Percentiles rank a stretch among this genome's conserved stretches.
Conservation (phyloP, 1,140 invertebrate genomes). For the Triops cancriformis region DNA sequence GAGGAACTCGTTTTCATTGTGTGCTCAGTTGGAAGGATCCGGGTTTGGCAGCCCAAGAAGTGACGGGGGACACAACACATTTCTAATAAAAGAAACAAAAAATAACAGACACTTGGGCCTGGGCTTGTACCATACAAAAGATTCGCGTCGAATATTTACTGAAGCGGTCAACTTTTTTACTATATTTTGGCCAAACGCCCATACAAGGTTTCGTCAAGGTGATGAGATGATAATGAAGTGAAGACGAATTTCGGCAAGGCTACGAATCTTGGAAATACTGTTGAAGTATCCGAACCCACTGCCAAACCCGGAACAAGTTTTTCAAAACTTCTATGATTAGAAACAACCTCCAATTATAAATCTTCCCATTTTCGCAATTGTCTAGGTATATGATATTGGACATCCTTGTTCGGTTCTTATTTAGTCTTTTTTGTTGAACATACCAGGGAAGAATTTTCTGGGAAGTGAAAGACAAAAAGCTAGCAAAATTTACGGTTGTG, state of each 20-base stretch:
- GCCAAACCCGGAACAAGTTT: not conserved
- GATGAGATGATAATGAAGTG: not conserved
- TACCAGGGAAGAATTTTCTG: no score
- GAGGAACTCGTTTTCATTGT: not conserved
- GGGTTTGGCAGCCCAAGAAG: not conserved
- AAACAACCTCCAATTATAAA: no score
- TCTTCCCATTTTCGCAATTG: no score
- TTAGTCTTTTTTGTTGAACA: no score
- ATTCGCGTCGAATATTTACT: conserved; percentile 1
- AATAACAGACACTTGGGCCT: not conserved
- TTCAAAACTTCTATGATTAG: not conserved
- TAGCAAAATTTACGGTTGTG: not conserved
- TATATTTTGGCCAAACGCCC: not conserved
- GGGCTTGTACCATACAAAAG: not conserved
- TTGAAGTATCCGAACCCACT: not conserved
- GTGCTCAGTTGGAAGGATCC: not conserved
- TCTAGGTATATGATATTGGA: no score
- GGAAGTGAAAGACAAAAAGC: not conserved
- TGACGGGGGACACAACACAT: not conserved
- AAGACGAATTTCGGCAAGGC: not conserved
- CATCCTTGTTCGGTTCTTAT: no score
- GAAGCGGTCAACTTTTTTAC: not conserved
- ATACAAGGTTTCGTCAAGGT: not conserved
- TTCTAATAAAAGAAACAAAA: not conserved
- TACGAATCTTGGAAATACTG: not conserved